phyloP scores from a whole-genome alignment of 2,888 invertebrate genomes.

The Drosophila eohydei region DNA sequence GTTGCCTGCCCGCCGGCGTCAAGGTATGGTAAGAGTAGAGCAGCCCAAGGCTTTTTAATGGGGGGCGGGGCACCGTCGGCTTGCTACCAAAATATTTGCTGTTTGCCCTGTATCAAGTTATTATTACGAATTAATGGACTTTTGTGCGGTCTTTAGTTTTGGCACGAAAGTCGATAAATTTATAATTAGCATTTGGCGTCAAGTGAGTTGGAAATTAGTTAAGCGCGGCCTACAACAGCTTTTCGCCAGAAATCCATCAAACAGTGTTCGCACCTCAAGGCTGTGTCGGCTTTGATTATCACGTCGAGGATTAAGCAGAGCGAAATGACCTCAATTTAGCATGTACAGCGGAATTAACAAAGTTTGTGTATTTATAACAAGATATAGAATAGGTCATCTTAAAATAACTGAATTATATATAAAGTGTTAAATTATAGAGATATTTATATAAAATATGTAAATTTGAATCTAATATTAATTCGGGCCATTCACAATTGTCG shows the following conservation, averaged over 20 bases:
- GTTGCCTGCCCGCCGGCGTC: constrained; percentile 30
- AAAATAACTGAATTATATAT: neutral
- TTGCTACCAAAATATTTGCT: constrained; percentile 9
- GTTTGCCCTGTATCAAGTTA: constrained; percentile 58
- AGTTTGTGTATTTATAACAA: neutral
- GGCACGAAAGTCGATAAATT: constrained; percentile 68
- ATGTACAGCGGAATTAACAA: neutral
- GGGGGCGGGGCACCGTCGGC: neutral
- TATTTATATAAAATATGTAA: neutral
- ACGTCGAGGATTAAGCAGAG: neutral
- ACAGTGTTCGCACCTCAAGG: neutral
- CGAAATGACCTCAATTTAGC: constrained; percentile 1
- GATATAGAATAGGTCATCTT: neutral
- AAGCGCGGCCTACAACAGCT: constrained; percentile 16
- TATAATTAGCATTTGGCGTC: constrained; percentile 66
- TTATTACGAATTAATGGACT: constrained; percentile 69
- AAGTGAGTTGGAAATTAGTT: constrained; percentile 50
- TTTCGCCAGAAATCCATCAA: constrained; percentile 7
- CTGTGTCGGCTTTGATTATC: constrained; percentile 8
- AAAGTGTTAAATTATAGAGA: neutral
- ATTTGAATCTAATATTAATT: neutral
- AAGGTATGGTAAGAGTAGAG: neutral
- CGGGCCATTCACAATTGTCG: neutral
- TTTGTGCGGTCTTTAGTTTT: constrained; percentile 61
- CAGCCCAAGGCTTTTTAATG: neutral